Base-by-base conservation (phyloP, 2,113 vertebrate species). In the Zapornia atra region DNA sequence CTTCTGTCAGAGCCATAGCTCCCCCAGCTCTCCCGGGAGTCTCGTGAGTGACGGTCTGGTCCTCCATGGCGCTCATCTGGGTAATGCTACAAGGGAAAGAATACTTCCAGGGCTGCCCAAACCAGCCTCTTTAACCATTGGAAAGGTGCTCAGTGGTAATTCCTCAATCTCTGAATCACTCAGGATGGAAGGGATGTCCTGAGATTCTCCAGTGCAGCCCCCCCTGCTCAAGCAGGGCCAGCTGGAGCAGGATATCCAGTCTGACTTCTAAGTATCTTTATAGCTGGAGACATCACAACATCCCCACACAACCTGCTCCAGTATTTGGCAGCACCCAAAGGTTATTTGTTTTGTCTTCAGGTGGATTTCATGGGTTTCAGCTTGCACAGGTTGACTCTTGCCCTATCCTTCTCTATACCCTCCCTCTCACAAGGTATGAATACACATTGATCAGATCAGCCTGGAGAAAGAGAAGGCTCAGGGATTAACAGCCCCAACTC, bases 1-100 rank as follows among this genome's bases (percentile, higher is more conserved):
- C 99, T 99, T 93, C 99, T 99, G 96, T 99, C 99, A 1, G 98
- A 99, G 12, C 98, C 98, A 0, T 98, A 98, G 78, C 98, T 82
- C 3, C 98, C 96, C 99, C 99, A 99, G 3, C 98, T 98, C 5
- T 99, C 99, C 17, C 99, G 95, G 1, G 98, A 98, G 16, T 99
- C 99, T 75, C 99, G 98, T 28, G 98, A 97, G 14, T 99, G 99
- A 87, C 99, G 98, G 22, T 99, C 99, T 12, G 98, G 98, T 38
- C 98, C 98, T 12, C 98, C 97, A 0, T 98, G 98, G 40, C 99
- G 98, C 48, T 98, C 97, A 9, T 99, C 99, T 21, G 98, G 98
- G 81, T 99, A 99, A 76, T 99, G 98, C 99, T 99, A 75, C 7
- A 79, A 65, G 60, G 66, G 40, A 73, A 72, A 69, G 18, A 53